Percentiles rank a stretch among this genome's conserved stretches.
phyloP scores from a whole-genome alignment of 2,888 invertebrate genomes.

The Drosophila ezoana region DNA sequence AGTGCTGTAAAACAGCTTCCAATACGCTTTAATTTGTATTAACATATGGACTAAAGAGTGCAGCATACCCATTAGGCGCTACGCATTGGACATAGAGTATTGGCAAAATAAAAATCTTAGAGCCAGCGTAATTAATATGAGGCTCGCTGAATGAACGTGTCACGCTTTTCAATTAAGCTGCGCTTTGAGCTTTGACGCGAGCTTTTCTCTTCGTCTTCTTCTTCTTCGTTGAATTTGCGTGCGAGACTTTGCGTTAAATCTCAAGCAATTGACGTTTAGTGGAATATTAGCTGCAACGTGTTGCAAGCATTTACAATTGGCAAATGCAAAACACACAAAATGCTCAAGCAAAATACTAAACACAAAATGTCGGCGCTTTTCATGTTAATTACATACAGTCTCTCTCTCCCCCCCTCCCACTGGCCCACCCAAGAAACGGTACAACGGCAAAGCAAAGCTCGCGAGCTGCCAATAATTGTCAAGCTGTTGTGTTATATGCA shows the following conservation, averaged over 20 bases:
- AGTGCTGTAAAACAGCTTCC: too few species aligned
- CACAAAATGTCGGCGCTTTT: conserved; percentile 67
- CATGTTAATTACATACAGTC: conserved; percentile 61
- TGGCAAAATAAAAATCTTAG: conserved; percentile 8
- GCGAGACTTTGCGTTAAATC: conserved; percentile 16
- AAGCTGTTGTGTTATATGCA: conserved; percentile 15
- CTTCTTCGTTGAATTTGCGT: conserved; percentile 7
- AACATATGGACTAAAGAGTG: not conserved
- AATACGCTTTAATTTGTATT: too few species aligned
- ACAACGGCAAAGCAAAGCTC: conserved; percentile 21
- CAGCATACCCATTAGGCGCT: not conserved
- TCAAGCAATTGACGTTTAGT: conserved; percentile 14
- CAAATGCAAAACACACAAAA: conserved; percentile 11
- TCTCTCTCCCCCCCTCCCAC: not conserved
- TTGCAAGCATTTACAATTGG: conserved; percentile 56
- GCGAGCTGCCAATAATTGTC: conserved; percentile 64
- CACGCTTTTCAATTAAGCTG: conserved; percentile 52
- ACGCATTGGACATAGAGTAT: conserved; percentile 16
- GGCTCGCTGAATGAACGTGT: conserved; percentile 53
- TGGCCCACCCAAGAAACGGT: conserved; percentile 1
- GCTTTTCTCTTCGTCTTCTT: conserved; percentile 2
- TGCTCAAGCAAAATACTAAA: conserved; percentile 11
- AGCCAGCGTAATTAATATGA: conserved; percentile 35
- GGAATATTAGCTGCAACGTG: conserved; percentile 31
- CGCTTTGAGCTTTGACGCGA: conserved; percentile 32